Conservation (phyloP, 2,113 vertebrate species). For the Ginglymostoma cirratum region DNA sequence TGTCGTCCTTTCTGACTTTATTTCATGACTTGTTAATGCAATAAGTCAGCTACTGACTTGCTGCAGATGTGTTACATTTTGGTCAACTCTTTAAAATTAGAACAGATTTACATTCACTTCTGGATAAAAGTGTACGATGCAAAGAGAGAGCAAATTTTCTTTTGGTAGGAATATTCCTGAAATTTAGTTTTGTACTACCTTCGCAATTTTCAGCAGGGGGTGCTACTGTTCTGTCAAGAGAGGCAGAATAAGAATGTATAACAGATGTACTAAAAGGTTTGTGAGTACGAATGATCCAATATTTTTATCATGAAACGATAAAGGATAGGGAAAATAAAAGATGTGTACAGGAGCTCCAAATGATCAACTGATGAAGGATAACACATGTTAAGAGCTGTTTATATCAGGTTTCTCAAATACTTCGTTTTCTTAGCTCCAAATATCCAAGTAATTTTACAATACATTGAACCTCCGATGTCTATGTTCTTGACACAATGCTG, state of each 20-base stretch:
- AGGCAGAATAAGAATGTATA: background rate
- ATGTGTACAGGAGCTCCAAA: background rate
- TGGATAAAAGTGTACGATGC: background rate
- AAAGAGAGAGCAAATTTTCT: background rate
- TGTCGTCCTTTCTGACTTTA: background rate
- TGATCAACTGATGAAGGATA: background rate
- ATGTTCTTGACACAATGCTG: background rate
- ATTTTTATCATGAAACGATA: constrained; percentile 2
- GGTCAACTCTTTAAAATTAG: background rate
- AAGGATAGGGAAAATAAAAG: background rate
- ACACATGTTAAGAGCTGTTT: background rate
- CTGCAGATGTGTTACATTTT: background rate
- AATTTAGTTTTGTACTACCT: background rate
- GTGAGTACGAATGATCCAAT: background rate
- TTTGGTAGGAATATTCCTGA: background rate
- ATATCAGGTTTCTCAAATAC: background rate
- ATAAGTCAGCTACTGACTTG: background rate
- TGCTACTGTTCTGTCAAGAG: background rate
- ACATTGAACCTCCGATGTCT: background rate
- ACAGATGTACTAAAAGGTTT: background rate
- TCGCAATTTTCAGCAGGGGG: constrained; percentile 3
- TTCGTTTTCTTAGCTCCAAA: background rate
- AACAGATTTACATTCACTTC: background rate
- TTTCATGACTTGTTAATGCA: background rate
- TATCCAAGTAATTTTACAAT: background rate